Base-by-base conservation (phyloP, 2,797 vertebrate species). In the Myotis pilosus region DNA sequence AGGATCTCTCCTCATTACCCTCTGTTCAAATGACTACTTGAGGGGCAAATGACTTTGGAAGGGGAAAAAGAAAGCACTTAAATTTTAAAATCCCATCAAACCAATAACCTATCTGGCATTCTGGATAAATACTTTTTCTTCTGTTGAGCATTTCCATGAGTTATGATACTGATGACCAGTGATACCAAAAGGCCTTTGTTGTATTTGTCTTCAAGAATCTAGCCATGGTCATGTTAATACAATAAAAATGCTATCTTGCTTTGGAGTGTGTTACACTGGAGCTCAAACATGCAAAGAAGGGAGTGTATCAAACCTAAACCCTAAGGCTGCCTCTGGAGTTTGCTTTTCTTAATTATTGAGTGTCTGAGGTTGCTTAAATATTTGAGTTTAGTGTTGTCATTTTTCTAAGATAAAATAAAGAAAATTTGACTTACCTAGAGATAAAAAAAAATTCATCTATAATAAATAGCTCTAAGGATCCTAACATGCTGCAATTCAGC, bases 371-470 rank as follows among this genome's bases (percentile, higher is more conserved):
- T 74, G 68, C 68, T 95, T 75, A 80, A n/a, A 72, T 69, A 66
- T 15, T 60, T 57, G 38, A 84, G 41, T 25, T 78, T 83, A 49
- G 41, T 6, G 11, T 8, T 33, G 0, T 19, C 75, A 76, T n/a
- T 81, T 75, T 72, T 53, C 38, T 55, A 72, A 91, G 66, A 30
- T 93, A 53, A 86, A 80, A 69, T 71, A 30, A 92, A 91, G 74
- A 92, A 85, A 90, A 74, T 85, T 55, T 85, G 72, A 89, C 75
- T 89, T 83, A 78, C 25, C n/a, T 2, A 47, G 55, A 33, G 72
- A 93, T 81, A 57, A 82, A 93, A 82, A 93, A 33, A 6, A 36
- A 0, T 13, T 87, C 36, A 62, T 33, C 38, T 33, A 4, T 60
- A 55, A 44, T 5, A 51, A 92, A 68, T 22, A n/a, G n/a, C 47